Percentiles rank a stretch among this genome's conserved stretches.
These are phyloP conservation scores for Thalpophila matura DNA, from an alignment of 2,888 invertebrate species.

Conservation along the genomic window DNA sequence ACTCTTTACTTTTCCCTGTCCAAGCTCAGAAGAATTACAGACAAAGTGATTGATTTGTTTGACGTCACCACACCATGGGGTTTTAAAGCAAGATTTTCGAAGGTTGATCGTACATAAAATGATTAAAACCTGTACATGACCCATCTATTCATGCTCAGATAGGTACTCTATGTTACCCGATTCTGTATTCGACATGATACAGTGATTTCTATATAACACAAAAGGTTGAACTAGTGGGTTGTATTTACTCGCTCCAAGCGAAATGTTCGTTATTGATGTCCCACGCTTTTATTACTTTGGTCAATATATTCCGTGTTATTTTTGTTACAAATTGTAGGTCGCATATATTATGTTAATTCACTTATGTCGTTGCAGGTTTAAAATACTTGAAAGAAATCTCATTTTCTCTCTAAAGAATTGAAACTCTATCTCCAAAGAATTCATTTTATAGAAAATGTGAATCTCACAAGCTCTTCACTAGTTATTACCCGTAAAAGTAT, in stretches of 20 bases:
- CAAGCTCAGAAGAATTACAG: too few relatives aligned
- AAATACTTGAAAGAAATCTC: too few relatives aligned
- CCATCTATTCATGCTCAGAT: too few relatives aligned
- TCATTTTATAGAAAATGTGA: constrained; percentile 9
- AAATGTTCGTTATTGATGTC: constrained; percentile 20
- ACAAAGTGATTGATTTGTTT: too few relatives aligned
- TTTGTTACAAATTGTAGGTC: constrained; percentile 10
- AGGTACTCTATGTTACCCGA: constrained; percentile 24
- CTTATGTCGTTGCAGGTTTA: too few relatives aligned
- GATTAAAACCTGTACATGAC: too few relatives aligned
- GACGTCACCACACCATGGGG: too few relatives aligned
- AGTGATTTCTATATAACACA: constrained; percentile 18
- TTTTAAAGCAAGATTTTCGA: too few relatives aligned
- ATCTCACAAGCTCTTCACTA: constrained; percentile 19
- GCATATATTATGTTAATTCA: too few relatives aligned
- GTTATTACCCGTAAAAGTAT: constrained; percentile 41
- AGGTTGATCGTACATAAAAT: too few relatives aligned
- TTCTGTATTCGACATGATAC: constrained; percentile 12
- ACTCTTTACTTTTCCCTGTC: too few relatives aligned
- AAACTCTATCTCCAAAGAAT: background rate
- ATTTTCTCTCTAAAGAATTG: background rate
- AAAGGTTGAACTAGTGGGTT: background rate
- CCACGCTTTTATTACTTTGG: constrained; percentile 16
- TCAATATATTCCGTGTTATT: constrained; percentile 15
- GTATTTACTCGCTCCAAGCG: constrained; percentile 39